These are phyloP conservation scores for Myotis yumanensis DNA, from an alignment of 2,113 vertebrate species.

Conservation along the genomic window DNA sequence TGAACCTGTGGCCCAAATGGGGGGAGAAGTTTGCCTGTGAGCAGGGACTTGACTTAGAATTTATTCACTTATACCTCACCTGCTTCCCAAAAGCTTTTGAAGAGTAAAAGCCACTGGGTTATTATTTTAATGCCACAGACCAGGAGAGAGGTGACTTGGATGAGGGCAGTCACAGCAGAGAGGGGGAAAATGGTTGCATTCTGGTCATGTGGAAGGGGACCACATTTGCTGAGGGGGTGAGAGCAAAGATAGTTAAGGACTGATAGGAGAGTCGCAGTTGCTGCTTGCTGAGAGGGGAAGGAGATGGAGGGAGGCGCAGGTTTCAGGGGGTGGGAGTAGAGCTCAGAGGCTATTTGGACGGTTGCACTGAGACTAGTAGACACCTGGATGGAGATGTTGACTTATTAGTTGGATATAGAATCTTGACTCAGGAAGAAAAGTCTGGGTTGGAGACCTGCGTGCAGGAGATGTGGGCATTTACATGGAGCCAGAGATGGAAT, in stretches of 20 bases:
- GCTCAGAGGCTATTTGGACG: neutral
- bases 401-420: neutral
- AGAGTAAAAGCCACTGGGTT: neutral
- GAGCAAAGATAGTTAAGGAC: neutral
- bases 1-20: neutral
- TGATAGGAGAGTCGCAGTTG: neutral
- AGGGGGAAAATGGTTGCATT: neutral
- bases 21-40: neutral
- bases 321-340: fast-evolving
- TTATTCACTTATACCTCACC: neutral
- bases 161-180: neutral
- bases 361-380: neutral
- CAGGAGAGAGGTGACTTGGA: neutral
- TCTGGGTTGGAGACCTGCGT: neutral
- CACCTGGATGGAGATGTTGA: neutral
- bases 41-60: neutral
- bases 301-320: neutral
- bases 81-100: neutral
- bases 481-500: neutral
- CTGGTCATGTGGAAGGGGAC: neutral
- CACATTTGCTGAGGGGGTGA: neutral
- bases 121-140: neutral
- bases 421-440: neutral
- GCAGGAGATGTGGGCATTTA: fast-evolving
- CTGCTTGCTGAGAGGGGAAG: neutral